phyloP scores from a whole-genome alignment of 92 coral and sea anemone genomes.

The Paramuricea clavata region DNA sequence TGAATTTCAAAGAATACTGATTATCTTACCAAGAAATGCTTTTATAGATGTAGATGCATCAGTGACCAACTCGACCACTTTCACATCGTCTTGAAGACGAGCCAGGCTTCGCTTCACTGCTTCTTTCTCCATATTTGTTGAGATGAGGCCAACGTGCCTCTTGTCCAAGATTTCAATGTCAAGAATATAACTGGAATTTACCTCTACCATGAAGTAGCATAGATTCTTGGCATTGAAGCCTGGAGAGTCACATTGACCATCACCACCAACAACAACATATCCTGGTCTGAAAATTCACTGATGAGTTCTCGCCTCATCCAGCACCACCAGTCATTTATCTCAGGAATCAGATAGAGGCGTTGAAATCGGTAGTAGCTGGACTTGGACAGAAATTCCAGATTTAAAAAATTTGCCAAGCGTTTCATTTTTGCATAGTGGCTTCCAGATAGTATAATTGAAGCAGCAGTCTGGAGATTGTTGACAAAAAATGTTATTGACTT shows the following conservation, averaged over 20 bases:
- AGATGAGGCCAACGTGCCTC: conserved; percentile 39
- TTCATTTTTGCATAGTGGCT: conserved; percentile 23
- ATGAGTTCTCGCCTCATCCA: conserved; percentile 48
- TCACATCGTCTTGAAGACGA: no score
- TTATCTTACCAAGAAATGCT: no score
- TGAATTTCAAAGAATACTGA: no score
- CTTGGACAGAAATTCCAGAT: conserved; percentile 26
- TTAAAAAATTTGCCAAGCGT: conserved; percentile 39
- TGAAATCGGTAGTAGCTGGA: conserved; percentile 44
- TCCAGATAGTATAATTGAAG: conserved; percentile 51
- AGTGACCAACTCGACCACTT: no score
- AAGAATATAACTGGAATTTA: conserved; percentile 45
- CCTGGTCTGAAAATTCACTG: conserved; percentile 45
- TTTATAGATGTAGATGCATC: no score
- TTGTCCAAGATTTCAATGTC: conserved; percentile 44
- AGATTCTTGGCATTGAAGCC: no score
- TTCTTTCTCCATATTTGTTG: conserved; percentile 43
- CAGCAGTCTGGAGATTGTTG: conserved; percentile 44
- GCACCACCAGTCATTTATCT: conserved; percentile 53
- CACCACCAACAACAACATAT: conserved; percentile 43
- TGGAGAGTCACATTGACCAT: conserved; percentile 72
- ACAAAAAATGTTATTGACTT: conserved; percentile 41
- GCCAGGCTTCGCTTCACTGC: no score
- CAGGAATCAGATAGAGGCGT: conserved; percentile 49
- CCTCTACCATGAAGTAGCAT: conserved; percentile 53